A percentile compares a stretch with the other conserved stretches of the same genome.
Conservation (phyloP, 1,140 invertebrate species). For the Lordiphosa mommai region DNA sequence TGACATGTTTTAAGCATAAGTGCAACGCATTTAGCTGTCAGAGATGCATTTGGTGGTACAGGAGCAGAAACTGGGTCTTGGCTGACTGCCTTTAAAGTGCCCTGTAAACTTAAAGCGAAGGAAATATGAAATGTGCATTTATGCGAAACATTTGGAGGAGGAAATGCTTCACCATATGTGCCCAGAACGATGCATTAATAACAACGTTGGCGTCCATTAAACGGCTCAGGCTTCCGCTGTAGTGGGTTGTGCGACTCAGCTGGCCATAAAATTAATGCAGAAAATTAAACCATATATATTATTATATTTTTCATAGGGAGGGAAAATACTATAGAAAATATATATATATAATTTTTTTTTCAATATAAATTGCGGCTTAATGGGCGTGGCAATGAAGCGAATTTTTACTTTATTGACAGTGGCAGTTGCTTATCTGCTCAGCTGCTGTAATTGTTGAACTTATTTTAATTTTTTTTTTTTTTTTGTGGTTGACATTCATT, state of each 20-base stretch:
- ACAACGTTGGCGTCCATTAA: conserved; percentile 54
- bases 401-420: conserved; percentile 49
- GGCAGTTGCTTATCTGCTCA: conserved; percentile 36
- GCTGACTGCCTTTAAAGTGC: conserved; percentile 60
- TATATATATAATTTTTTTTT: too few species aligned
- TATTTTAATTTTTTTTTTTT: conserved; percentile 7
- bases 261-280: conserved; percentile 61
- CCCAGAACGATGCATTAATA: conserved; percentile 52
- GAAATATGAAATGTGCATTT: conserved; percentile 63
- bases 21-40: conserved; percentile 77
- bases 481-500: conserved; percentile 30
- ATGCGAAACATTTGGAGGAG: conserved; percentile 15
- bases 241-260: conserved; percentile 33
- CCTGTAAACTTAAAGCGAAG: conserved; percentile 61
- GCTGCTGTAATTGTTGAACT: conserved; percentile 31
- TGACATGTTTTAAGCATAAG: conserved; percentile 77
- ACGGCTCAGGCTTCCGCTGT: conserved; percentile 18
- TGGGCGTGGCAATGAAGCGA: conserved; percentile 1
- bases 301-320: conserved; percentile 31
- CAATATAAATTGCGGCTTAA: conserved; percentile 44
- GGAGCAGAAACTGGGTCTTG: conserved; percentile 35
- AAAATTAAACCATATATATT: conserved; percentile 54
- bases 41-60: conserved; percentile 39
- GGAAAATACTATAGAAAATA: too few species aligned
- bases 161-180: conserved; percentile 40